phyloP scores from a whole-genome alignment of 2,888 invertebrate species.

The Drosophila prostipennis region DNA sequence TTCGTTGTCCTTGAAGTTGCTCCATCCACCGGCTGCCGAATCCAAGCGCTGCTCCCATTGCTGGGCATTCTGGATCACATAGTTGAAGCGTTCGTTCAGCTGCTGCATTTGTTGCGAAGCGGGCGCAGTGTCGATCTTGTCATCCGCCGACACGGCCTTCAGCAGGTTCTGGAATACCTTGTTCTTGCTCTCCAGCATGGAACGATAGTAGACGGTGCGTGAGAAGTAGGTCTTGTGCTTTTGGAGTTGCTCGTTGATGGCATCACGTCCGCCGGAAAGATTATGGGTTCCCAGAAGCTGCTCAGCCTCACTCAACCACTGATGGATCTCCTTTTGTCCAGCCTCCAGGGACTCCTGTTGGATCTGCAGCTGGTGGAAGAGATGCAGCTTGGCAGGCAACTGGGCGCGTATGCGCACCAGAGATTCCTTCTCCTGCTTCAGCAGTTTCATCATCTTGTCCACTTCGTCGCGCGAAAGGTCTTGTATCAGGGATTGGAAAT shows the following conservation, averaged over 20 bases:
- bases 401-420: conserved; percentile 92
- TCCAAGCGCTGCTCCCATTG: conserved; percentile 92
- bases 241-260: conserved; percentile 90
- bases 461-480: conserved; percentile 96
- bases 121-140: conserved; percentile 90
- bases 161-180: conserved; percentile 95
- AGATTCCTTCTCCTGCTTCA: conserved; percentile 95
- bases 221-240: conserved; percentile 94
- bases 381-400: conserved; percentile 92
- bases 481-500: conserved; percentile 95
- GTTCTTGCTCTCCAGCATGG: conserved; percentile 97
- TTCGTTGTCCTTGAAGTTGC: conserved; percentile 91
- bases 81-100: conserved; percentile 93
- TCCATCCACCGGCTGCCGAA: conserved; percentile 92
- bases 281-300: conserved; percentile 87
- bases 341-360: conserved; percentile 96
- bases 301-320: conserved; percentile 95
- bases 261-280: conserved; percentile 88
- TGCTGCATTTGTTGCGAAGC: conserved; percentile 90
- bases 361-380: conserved; percentile 92
- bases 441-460: conserved; percentile 93
- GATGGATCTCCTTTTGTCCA: conserved; percentile 93
- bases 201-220: conserved; percentile 94
- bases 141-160: conserved; percentile 90
- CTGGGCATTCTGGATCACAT: conserved; percentile 90